Evolutionary conservation across 2,888 invertebrate species (phyloP).

Genomic region (Priocnemis perturbator): DNA sequence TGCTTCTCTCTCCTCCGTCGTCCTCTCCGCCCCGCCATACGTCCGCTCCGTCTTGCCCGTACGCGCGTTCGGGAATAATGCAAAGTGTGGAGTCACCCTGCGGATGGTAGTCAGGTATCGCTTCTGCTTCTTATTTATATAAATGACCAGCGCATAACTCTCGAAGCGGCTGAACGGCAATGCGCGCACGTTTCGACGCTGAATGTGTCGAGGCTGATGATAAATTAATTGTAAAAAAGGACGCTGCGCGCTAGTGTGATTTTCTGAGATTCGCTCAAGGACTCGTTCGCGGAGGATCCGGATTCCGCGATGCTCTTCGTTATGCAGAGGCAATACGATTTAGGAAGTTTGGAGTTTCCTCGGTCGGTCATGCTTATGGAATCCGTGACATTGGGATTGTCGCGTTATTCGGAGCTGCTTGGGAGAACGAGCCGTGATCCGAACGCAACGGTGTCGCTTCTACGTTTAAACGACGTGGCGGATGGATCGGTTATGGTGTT

Average conservation of each 20-base stretch:
- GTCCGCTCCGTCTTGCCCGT: slow-evolving; percentile 28
- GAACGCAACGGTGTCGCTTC: slow-evolving; percentile 39
- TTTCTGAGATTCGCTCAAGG: background rate
- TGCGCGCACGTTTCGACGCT: slow-evolving; percentile 32
- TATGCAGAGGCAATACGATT: too few relatives aligned
- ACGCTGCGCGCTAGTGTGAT: background rate
- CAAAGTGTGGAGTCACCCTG: slow-evolving; percentile 72
- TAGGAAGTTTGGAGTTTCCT: too few relatives aligned
- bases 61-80: slow-evolving; percentile 64
- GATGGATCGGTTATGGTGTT: slow-evolving; percentile 54
- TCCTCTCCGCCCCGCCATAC: background rate
- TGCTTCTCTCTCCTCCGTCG: slow-evolving; percentile 7
- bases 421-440: slow-evolving; percentile 22
- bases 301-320: too few relatives aligned
- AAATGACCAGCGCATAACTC: slow-evolving; percentile 75
- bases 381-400: slow-evolving; percentile 1
- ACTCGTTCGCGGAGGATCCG: background rate
- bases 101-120: slow-evolving; percentile 73
- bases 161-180: slow-evolving; percentile 37
- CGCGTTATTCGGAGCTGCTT: slow-evolving; percentile 29
- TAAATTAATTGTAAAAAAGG: slow-evolving; percentile 53
- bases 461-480: slow-evolving; percentile 49
- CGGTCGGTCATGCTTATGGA: too few relatives aligned
- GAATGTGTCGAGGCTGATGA: slow-evolving; percentile 54
- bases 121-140: slow-evolving; percentile 74